These are phyloP conservation scores for Pantherophis alleghaniensis DNA, from an alignment of 2,797 vertebrate species.

Conservation along the genomic window DNA sequence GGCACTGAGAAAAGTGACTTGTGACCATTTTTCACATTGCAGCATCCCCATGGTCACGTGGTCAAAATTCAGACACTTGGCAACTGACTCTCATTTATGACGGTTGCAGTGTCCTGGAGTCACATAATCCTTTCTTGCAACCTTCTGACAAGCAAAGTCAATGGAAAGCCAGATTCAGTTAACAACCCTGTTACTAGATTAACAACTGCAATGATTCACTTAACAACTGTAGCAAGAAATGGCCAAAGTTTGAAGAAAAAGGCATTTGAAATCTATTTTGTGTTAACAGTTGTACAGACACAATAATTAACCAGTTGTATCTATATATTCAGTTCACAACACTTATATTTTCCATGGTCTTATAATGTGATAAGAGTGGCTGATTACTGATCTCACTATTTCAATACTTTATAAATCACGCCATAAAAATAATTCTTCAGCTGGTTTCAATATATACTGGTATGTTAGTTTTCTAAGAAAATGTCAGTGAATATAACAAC, in stretches of 20 bases:
- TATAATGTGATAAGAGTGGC: not conserved
- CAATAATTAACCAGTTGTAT: not conserved
- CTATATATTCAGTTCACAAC: not conserved
- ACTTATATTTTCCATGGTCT: not conserved
- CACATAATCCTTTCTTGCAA: no score
- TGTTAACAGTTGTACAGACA: not conserved
- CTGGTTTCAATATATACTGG: not conserved
- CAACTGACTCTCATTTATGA: no score
- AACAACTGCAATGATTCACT: no score
- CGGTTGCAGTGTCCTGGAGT: no score
- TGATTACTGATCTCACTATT: not conserved
- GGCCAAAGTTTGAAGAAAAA: not conserved
- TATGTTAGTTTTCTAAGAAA: not conserved
- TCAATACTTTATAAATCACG: not conserved
- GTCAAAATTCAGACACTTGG: no score
- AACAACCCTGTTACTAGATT: no score
- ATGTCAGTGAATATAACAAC: not conserved
- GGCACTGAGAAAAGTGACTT: no score
- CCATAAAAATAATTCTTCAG: not conserved
- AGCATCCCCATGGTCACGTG: no score
- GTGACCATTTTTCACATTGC: no score
- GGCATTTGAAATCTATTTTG: not conserved
- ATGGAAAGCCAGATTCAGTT: no score
- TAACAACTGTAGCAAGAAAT: not conserved
- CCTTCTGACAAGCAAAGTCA: no score